Evolutionary conservation across 2,888 invertebrate species (phyloP).

Genomic region (Petrolisthes manimaculis): DNA sequence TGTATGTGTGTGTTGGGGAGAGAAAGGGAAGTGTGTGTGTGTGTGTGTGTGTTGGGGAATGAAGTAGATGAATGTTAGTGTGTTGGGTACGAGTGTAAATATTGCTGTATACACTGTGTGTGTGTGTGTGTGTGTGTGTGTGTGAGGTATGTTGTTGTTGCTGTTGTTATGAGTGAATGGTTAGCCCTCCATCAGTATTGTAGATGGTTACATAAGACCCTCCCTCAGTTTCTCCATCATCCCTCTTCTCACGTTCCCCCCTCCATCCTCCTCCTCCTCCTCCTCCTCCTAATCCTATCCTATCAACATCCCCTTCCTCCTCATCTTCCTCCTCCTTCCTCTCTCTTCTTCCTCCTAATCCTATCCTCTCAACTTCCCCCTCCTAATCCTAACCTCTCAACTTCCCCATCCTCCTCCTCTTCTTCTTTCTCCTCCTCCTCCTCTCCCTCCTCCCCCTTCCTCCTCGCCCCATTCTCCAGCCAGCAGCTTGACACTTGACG

Average conservation of each 20-base stretch:
- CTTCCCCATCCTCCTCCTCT: neutral
- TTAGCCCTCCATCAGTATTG: no score
- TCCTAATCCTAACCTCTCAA: neutral
- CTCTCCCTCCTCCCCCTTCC: neutral
- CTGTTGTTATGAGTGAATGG: no score
- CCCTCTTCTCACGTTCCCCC: neutral
- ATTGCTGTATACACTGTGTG: no score
- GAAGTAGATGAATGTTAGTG: no score
- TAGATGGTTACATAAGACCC: no score
- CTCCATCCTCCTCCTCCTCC: neutral
- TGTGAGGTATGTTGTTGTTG: no score
- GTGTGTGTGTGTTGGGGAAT: neutral
- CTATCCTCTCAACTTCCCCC: neutral
- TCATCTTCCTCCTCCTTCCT: neutral
- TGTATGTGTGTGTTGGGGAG: no score
- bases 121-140: neutral
- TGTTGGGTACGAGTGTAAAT: neutral
- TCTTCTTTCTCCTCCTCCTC: neutral
- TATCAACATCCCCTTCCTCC: neutral
- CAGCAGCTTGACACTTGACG: conserved; percentile 20
- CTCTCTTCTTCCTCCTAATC: neutral
- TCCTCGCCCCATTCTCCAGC: neutral
- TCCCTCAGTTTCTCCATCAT: no score
- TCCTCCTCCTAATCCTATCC: neutral
- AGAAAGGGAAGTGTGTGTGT: conserved; percentile 3